Percentiles rank a stretch among this genome's conserved stretches.
Conservation (phyloP, 2,888 invertebrate genomes). For the Oligia latruncula region DNA sequence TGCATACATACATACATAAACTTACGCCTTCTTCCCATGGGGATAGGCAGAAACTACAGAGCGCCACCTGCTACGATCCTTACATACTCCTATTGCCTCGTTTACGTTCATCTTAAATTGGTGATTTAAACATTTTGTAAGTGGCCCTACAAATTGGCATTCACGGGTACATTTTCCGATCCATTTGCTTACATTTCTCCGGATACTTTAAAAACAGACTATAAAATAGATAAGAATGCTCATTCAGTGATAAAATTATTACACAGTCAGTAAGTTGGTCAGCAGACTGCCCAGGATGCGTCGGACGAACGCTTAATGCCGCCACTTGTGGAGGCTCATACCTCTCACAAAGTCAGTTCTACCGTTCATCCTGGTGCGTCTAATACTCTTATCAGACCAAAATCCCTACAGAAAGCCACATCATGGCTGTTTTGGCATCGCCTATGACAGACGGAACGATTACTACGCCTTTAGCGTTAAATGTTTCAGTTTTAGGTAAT, state of each 20-base stretch:
- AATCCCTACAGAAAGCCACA: constrained; percentile 1
- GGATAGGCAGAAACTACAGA: neutral
- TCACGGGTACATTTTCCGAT: neutral
- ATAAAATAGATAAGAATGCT: neutral
- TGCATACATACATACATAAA: neutral
- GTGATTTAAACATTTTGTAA: neutral
- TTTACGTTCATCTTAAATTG: too few species aligned
- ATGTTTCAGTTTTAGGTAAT: neutral
- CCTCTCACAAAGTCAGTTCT: neutral
- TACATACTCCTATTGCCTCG: neutral
- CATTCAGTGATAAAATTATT: neutral
- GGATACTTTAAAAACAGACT: neutral
- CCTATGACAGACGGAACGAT: neutral
- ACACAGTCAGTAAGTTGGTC: neutral
- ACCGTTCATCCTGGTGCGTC: neutral
- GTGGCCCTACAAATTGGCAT: neutral
- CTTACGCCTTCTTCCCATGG: neutral
- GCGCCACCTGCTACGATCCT: neutral
- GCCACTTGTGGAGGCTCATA: neutral
- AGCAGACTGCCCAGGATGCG: neutral
- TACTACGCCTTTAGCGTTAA: neutral
- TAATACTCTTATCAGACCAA: neutral
- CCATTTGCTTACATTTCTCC: neutral
- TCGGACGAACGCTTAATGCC: neutral
- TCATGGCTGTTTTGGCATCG: neutral